Conservation (phyloP, 2,113 vertebrate species). For the Columba janthina region DNA sequence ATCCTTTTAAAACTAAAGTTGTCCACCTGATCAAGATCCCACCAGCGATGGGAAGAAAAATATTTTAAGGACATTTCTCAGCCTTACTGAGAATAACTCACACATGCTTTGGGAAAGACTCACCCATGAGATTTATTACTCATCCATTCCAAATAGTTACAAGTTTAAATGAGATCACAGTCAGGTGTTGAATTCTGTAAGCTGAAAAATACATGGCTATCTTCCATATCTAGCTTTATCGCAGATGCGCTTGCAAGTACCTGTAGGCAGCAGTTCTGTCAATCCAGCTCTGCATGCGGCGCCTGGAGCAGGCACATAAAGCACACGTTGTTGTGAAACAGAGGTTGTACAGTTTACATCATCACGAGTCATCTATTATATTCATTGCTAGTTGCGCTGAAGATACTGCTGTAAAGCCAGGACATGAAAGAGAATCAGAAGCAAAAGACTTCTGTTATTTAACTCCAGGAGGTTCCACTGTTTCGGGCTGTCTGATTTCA, state of each 20-base stretch:
- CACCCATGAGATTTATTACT: background rate
- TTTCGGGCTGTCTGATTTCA: background rate
- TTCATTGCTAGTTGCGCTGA: background rate
- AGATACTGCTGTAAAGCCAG: background rate
- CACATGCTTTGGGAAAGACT: conserved; percentile 12
- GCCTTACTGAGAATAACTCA: background rate
- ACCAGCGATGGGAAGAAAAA: background rate
- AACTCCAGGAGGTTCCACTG: background rate
- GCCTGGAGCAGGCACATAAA: background rate
- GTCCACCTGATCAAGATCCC: background rate
- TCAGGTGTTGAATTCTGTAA: background rate
- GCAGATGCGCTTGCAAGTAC: background rate
- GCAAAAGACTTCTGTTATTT: background rate
- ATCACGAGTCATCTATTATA: background rate
- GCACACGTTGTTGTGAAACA: background rate
- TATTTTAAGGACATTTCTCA: background rate
- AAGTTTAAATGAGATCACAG: background rate
- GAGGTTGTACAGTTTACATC: background rate
- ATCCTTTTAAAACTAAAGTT: background rate
- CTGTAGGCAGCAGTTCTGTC: background rate
- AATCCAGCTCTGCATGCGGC: background rate
- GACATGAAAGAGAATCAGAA: background rate
- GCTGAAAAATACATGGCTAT: background rate
- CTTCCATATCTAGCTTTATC: conserved; percentile 4
- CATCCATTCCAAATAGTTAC: conserved; percentile 25